Evolutionary conservation across 2,888 invertebrate genomes (phyloP).

Genomic region (Drosophila phalerata): DNA sequence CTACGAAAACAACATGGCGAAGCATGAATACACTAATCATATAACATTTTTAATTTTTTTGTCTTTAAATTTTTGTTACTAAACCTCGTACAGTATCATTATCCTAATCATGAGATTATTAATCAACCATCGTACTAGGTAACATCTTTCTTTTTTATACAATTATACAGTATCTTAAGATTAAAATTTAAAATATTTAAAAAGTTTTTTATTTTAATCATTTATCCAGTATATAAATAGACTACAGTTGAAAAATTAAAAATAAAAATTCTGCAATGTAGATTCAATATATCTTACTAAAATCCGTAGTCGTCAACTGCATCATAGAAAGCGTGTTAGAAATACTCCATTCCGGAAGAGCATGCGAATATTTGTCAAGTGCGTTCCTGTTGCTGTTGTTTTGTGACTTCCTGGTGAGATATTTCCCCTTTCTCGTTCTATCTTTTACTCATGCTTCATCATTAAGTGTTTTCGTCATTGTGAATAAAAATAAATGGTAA

Average conservation of each 20-base stretch:
- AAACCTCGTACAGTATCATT: too few relatives aligned
- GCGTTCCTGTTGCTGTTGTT: constrained; percentile 41
- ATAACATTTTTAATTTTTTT: too few relatives aligned
- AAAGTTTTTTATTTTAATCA: too few relatives aligned
- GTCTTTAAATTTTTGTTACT: too few relatives aligned
- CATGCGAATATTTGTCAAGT: constrained; percentile 51
- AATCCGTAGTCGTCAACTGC: background rate
- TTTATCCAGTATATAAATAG: too few relatives aligned
- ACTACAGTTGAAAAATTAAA: background rate
- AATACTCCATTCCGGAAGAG: constrained; percentile 10
- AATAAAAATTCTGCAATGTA: too few relatives aligned
- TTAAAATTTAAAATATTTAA: too few relatives aligned
- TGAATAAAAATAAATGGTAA: constrained; percentile 46
- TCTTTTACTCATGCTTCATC: constrained; percentile 3
- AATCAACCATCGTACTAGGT: too few relatives aligned
- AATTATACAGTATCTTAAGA: too few relatives aligned
- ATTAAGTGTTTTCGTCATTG: constrained; percentile 50
- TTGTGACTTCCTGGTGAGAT: constrained; percentile 49
- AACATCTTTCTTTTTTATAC: too few relatives aligned
- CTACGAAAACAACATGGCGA: background rate
- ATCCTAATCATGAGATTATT: too few relatives aligned
- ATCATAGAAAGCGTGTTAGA: background rate
- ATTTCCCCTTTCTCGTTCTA: background rate
- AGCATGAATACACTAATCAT: constrained; percentile 15
- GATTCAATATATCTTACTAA: too few relatives aligned